phyloP scores from a whole-genome alignment of 2,797 vertebrate genomes.

The Helarctos malayanus region DNA sequence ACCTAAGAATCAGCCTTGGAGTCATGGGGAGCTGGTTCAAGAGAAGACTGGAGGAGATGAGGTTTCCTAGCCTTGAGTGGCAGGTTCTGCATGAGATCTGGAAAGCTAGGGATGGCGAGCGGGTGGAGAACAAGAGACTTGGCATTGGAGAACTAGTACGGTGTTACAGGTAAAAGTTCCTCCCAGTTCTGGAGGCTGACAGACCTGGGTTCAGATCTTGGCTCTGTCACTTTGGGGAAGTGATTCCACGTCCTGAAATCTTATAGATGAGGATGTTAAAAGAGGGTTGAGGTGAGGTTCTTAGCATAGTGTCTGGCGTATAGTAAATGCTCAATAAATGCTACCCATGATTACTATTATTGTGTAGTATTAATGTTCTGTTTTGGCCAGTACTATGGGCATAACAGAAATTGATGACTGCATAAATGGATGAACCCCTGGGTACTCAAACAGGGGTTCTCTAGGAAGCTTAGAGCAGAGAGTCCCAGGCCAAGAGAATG shows the following conservation, averaged over 20 bases:
- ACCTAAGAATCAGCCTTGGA: background rate
- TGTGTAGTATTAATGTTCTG: background rate
- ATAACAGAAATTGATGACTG: slow-evolving; percentile 1
- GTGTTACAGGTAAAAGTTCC: background rate
- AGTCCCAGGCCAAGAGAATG: slow-evolving; percentile 16
- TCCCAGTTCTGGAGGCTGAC: background rate
- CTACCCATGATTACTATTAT: background rate
- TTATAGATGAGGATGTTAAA: background rate
- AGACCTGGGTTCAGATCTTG: background rate
- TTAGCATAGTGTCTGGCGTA: background rate
- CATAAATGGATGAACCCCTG: background rate
- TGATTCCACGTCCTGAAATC: slow-evolving; percentile 28
- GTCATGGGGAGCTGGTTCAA: background rate
- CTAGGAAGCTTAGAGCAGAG: background rate
- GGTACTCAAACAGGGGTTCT: background rate
- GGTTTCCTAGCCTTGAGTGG: slow-evolving; percentile 30
- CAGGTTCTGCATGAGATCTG: background rate
- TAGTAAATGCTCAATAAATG: background rate
- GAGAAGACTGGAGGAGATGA: background rate
- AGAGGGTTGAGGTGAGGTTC: background rate
- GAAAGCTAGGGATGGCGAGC: background rate
- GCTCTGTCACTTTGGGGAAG: background rate
- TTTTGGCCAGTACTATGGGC: background rate
- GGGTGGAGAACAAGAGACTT: background rate
- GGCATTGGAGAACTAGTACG: background rate